Evolutionary conservation across 2,888 invertebrate species (phyloP).

Genomic region (Fabriciana adippe): DNA sequence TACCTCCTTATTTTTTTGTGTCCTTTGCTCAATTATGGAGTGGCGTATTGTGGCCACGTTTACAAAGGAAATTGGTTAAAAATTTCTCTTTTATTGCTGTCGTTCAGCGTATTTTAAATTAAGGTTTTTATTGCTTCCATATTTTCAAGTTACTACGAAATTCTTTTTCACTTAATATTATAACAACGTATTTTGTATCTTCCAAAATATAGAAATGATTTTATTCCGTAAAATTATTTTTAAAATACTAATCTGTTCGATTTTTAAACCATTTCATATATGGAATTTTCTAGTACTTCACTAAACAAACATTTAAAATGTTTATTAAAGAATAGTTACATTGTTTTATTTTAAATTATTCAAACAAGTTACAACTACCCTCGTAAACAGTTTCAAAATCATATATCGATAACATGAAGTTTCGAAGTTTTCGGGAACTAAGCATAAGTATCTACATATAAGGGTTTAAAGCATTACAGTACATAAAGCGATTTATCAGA

Average conservation of each 20-base stretch:
- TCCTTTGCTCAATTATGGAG: conserved; percentile 78
- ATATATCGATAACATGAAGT: background rate
- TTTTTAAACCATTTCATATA: too few relatives aligned
- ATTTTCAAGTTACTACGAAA: conserved; percentile 52
- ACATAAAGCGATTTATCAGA: conserved; percentile 39
- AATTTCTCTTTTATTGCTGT: conserved; percentile 71
- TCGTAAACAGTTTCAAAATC: too few relatives aligned
- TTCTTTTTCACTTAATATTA: background rate
- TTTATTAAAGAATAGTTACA: too few relatives aligned
- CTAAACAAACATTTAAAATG: too few relatives aligned
- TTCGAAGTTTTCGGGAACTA: background rate
- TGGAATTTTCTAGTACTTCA: background rate
- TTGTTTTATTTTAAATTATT: too few relatives aligned
- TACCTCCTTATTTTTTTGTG: conserved; percentile 52
- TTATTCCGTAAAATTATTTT: too few relatives aligned
- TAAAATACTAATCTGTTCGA: too few relatives aligned
- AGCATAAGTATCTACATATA: conserved; percentile 10
- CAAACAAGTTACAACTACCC: too few relatives aligned
- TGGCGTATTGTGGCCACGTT: conserved; percentile 62
- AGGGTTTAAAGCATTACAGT: conserved; percentile 12
- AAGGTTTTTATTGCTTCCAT: conserved; percentile 69
- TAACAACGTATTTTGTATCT: background rate
- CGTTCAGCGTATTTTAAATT: conserved; percentile 47
- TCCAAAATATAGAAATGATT: too few relatives aligned
- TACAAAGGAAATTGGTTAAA: conserved; percentile 42